These are phyloP conservation scores for Progne subis DNA, from an alignment of 2,113 vertebrate species.

Conservation along the genomic window DNA sequence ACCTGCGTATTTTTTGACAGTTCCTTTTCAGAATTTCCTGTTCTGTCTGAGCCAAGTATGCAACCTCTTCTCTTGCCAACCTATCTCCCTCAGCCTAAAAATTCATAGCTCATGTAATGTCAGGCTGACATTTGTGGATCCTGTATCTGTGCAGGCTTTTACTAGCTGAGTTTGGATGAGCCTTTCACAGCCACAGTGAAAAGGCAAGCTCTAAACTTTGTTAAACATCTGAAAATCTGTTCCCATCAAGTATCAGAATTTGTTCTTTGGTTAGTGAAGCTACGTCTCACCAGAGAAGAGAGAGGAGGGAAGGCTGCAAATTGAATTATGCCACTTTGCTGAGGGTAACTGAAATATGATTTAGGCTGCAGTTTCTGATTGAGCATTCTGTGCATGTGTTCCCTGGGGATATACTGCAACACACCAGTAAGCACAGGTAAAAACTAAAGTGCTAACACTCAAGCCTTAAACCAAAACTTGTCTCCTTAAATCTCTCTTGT, in stretches of 20 bases:
- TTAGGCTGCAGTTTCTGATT: neutral
- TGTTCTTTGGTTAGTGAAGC: neutral
- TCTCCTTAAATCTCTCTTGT: neutral
- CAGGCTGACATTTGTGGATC: neutral
- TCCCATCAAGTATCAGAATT: neutral
- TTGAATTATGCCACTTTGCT: neutral
- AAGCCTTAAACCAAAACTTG: neutral
- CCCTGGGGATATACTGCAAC: neutral
- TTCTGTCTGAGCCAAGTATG: neutral
- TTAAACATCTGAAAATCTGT: neutral
- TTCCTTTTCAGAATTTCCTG: neutral
- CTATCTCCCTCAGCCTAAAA: neutral
- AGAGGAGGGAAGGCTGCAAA: neutral
- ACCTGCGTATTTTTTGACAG: neutral
- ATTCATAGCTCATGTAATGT: accelerated
- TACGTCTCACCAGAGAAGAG: neutral
- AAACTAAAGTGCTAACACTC: neutral
- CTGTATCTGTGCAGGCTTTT: accelerated
- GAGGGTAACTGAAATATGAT: neutral
- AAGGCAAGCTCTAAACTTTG: neutral
- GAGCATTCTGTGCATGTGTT: accelerated
- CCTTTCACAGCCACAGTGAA: neutral
- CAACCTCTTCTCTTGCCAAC: neutral
- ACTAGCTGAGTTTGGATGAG: neutral
- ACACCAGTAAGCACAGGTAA: neutral